Evolutionary conservation across 2,888 invertebrate species (phyloP).

Genomic region (Chymomyza amoena): DNA sequence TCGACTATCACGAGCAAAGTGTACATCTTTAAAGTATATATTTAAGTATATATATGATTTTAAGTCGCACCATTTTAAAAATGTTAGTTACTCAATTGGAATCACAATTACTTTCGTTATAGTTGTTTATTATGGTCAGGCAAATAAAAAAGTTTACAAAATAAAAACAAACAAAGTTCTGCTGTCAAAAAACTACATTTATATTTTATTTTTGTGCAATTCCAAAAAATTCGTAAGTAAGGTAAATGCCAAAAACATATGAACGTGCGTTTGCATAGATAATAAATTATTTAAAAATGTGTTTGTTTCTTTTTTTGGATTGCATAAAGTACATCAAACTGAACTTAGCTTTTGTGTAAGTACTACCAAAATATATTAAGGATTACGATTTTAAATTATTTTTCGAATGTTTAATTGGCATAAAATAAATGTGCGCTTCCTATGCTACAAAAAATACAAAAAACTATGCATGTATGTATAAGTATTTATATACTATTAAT

Average conservation of each 20-base stretch:
- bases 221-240: constrained; percentile 51
- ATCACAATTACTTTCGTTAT: constrained; percentile 66
- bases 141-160: constrained; percentile 7
- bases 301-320: constrained; percentile 1
- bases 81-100: constrained; percentile 61
- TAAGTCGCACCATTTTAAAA: constrained; percentile 52
- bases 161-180: constrained; percentile 26
- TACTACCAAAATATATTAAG: constrained; percentile 41
- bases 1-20: constrained; percentile 9
- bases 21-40: background rate
- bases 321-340: constrained; percentile 20
- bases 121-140: constrained; percentile 33
- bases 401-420: constrained; percentile 41
- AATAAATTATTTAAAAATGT: constrained; percentile 57
- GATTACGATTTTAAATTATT: constrained; percentile 11
- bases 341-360: constrained; percentile 41
- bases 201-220: constrained; percentile 25
- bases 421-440: constrained; percentile 51
- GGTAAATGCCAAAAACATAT: constrained; percentile 38
- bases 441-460: constrained; percentile 59
- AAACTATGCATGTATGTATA: constrained; percentile 44
- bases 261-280: constrained; percentile 34
- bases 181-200: constrained; percentile 32
- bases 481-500: constrained; percentile 30
- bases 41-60: background rate